Percentiles rank a stretch among this genome's conserved stretches.
Conservation (phyloP, 2,797 vertebrate genomes). For the Phalloptychus januarius region DNA sequence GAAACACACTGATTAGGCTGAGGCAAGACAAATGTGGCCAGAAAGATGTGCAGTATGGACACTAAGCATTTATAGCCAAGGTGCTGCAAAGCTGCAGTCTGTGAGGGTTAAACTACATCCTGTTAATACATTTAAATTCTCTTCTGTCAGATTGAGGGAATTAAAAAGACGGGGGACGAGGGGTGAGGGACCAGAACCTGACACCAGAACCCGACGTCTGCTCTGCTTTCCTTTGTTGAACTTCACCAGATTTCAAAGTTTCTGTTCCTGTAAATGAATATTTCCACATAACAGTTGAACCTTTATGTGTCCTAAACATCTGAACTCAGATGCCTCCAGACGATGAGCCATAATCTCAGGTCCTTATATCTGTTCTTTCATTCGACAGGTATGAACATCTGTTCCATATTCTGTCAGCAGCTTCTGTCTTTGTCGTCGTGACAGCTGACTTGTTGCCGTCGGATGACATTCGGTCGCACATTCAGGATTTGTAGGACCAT, state of each 20-base stretch:
- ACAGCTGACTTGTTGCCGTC: not conserved
- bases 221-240: too few relatives aligned
- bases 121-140: not conserved
- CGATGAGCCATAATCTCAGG: too few relatives aligned
- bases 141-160: not conserved
- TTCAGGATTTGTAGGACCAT: not conserved
- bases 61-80: not conserved
- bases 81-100: not conserved
- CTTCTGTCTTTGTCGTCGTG: not conserved
- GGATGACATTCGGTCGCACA: not conserved
- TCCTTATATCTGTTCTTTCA: too few relatives aligned
- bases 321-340: too few relatives aligned
- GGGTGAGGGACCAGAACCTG: too few relatives aligned
- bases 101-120: not conserved
- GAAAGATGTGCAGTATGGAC: not conserved
- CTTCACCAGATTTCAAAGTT: too few relatives aligned
- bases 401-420: too few relatives aligned
- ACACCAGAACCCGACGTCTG: too few relatives aligned
- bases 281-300: too few relatives aligned
- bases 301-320: too few relatives aligned
- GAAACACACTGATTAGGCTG: slow-evolving; percentile 6
- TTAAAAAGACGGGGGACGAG: not conserved
- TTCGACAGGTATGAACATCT: too few relatives aligned
- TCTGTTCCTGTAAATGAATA: too few relatives aligned
- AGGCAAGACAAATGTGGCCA: slow-evolving; percentile 4